Evolutionary conservation across 2,888 invertebrate genomes (phyloP), one percentile per base, ranked within the genome.

Genomic region (Cephus pygmeus): DNA sequence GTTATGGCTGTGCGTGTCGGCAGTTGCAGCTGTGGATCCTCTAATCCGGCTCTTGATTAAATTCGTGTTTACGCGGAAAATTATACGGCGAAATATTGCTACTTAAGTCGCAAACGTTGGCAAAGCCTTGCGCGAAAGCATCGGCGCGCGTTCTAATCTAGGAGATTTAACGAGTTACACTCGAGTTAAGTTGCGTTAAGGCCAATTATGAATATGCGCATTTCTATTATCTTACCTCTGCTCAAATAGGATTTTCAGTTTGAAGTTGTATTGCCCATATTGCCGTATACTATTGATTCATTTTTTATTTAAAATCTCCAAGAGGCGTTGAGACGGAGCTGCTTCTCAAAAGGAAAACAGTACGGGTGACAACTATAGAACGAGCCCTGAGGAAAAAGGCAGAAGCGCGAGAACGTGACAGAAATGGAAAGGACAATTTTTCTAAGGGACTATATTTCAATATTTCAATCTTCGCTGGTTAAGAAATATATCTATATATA

Each of bases 381-480:
- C 73, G 23, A 34, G 23, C 30, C 31, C 15, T 15, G 40, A 40
- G 34, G 77, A 56, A 69, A 73, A 34, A 35, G 68, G 34, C 15
- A 33, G 34, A 15, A 71, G 15, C 68, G 73, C 15, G 77, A 40
- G 74, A 68, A 77, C 73, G 73, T 77, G 77, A 77, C 77, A 77
- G 73, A 73, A 73, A 77, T 77, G 73, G 74, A 77, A 73, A 77
- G 77, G 68, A 56, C 73, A 71, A 77, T 77, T 77, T 77, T 73
- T 77, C 73, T 68, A 23, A 40, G 77, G 35, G 35, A 77, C 77
- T 69, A 77, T 77, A 77, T 77, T 77, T 77, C 77, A 77, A 77
- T 77, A 77, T 77, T 77, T 77, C 77, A 77, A 77, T 77, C 74
- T 77, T 77, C 35, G 68, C 69, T 69, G 73, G 77, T 73, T 73